These are phyloP conservation scores for Tachysurus fulvidraco DNA, from an alignment of 2,113 vertebrate species.

Conservation along the genomic window DNA sequence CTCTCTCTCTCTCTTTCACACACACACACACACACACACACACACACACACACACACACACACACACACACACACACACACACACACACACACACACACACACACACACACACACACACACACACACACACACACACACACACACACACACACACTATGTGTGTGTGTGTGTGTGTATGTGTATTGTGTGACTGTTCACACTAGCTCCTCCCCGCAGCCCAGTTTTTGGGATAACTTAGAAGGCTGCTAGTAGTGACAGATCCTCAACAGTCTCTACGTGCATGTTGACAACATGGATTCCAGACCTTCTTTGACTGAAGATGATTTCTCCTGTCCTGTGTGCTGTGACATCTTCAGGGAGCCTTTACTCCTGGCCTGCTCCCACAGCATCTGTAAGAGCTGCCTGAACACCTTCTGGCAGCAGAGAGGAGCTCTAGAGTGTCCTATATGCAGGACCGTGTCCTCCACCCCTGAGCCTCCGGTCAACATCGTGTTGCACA, in stretches of 20 bases:
- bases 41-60: no score
- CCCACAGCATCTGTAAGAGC: slow-evolving; percentile 53
- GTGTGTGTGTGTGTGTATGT: neutral
- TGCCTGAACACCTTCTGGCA: slow-evolving; percentile 52
- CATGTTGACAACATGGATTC: slow-evolving; percentile 31
- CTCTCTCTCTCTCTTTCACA: neutral
- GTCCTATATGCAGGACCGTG: slow-evolving; percentile 49
- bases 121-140: no score
- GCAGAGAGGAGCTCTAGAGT: slow-evolving; percentile 30
- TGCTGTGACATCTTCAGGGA: slow-evolving; percentile 51
- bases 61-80: no score
- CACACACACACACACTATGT: no score
- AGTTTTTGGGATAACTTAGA: slow-evolving; percentile 4
- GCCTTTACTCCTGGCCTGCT: slow-evolving; percentile 53
- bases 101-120: no score
- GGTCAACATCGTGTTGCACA: slow-evolving; percentile 38
- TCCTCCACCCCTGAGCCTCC: slow-evolving; percentile 38
- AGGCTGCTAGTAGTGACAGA: neutral
- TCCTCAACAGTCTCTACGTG: neutral
- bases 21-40: no score
- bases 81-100: no score
- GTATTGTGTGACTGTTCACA: neutral
- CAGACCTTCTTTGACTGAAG: slow-evolving; percentile 41
- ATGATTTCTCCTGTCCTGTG: slow-evolving; percentile 53
- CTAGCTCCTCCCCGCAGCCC: slow-evolving; percentile 25